phyloP scores from a whole-genome alignment of 2,888 invertebrate genomes.

The Terebella lapidaria region DNA sequence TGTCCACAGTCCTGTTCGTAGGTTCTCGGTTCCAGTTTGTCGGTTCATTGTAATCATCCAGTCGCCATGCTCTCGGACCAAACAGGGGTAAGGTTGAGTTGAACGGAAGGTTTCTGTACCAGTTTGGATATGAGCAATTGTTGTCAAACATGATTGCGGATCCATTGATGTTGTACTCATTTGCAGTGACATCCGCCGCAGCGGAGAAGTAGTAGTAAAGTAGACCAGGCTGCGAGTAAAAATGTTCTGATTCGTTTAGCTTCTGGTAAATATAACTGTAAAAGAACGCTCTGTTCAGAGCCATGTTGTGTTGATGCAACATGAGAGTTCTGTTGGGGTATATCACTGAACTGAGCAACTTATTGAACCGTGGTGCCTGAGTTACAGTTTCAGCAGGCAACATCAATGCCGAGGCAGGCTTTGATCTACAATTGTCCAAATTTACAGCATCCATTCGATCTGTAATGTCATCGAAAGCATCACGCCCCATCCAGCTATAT shows the following conservation, averaged over 20 bases:
- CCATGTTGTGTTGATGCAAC: conserved; percentile 91
- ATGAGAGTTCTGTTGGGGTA: conserved; percentile 77
- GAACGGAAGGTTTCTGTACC: conserved; percentile 83
- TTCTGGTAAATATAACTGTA: conserved; percentile 58
- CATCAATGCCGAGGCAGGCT: conserved; percentile 76
- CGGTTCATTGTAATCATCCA: conserved; percentile 65
- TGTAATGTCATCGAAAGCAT: conserved; percentile 84
- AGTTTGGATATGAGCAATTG: conserved; percentile 88
- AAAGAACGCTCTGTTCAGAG: conserved; percentile 90
- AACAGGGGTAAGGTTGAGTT: conserved; percentile 92
- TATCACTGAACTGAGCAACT: conserved; percentile 68
- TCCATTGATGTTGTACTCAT: conserved; percentile 73
- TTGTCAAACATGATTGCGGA: conserved; percentile 91
- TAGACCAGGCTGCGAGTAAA: conserved; percentile 82
- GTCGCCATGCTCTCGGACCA: conserved; percentile 79
- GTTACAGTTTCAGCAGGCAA: conserved; percentile 80
- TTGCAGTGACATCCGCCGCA: conserved; percentile 89
- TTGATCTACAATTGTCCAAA: conserved; percentile 83
- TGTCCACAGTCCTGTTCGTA: conserved; percentile 79
- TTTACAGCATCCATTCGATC: conserved; percentile 77
- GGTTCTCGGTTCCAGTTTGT: conserved; percentile 92
- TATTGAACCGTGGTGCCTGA: conserved; percentile 54
- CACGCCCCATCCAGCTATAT: conserved; percentile 80
- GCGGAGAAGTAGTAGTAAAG: conserved; percentile 95
- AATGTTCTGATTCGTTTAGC: conserved; percentile 26